Base-by-base conservation (phyloP, 2,797 vertebrate species). In the Pampus argenteus region DNA sequence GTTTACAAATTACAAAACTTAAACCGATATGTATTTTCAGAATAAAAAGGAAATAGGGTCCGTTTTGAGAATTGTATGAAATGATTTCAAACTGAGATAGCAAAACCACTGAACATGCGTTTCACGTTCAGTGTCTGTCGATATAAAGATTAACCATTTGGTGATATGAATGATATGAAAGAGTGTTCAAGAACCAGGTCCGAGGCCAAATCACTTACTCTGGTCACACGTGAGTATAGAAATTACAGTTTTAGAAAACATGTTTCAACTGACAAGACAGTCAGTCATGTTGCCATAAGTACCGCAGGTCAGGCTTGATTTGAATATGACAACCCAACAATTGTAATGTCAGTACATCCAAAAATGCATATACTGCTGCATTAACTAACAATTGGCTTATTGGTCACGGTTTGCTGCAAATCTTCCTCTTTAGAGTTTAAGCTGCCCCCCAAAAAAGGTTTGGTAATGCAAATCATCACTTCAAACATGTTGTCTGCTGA, bases 401-500 rank as follows among this genome's bases (percentile, higher is more conserved):
- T 71, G 64, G 48, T 82, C 76, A 75, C 52, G 4, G 73, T 64
- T 85, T 83, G 51, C 54, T 71, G 66, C 52, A 79, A 79, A 79
- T 76, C 60, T 63, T 80, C 70, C 68, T 81, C 75, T 64, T 49
- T 34, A 65, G 73, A 76, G 70, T 83, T 81, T 76, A 69, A 6
- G 17, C 76, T 79, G 66, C 57, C 75, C 74, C 23, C 60, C 55
- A 57, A 66, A 80, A 84, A 83, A 76, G 80, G 72, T 88, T 87
- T 86, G 81, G 65, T 56, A 83, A 85, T 87, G 76, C 71, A 82
- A 86, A 80, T 85, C 79, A 85, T 85, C 83, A 79, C 83, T 82
- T 88, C 85, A 89, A 89, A 92, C 81, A 89, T 87, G 76, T 82
- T 74, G 78, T 81, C 70, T 49, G 87, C 81, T 88, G 55, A 86